Evolutionary conservation across 2,888 invertebrate species (phyloP), one percentile per base, ranked within the genome.

Genomic region (Schizaphis graminum): DNA sequence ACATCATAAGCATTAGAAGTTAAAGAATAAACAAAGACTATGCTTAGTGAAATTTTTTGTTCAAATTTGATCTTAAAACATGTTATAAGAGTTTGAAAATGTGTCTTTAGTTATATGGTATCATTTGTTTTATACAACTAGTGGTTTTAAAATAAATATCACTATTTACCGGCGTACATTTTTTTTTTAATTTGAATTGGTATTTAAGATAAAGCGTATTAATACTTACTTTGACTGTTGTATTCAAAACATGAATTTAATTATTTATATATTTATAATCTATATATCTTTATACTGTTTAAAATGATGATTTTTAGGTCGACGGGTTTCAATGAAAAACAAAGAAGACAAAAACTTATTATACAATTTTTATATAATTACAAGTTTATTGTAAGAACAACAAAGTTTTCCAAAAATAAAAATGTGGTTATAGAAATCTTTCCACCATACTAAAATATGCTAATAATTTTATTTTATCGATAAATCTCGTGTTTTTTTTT

Each of bases 401-500:
- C 28, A 28, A 28, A 26, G 41, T 28, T 86, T 86, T 86, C 3
- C 13, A 86, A 47, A 77, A 77, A 47, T 28, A 28, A 87, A 77
- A 41, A 77, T 41, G 91, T 56, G 4, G 24, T 84, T 44, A 24
- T 41, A 47, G 44, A 85, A 85, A 85, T 91, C 44, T 56, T 85
- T 91, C 56, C 44, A 28, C 44, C 84, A n/a, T 91, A 84, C 7
- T 47, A 5, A 47, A 84, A 85, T 53, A 91, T 85, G 77, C 84
- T 44, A 91, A 91, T 56, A 77, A 91, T 91, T 91, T 26, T 57
- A 53, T 49, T 91, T 53, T 57, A 13, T 85, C 26, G 13, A 85
- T 85, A 28, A 89, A 26, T 57, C 85, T 41, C 41, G 41, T 41
- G 13, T 44, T 89, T 57, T 87, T 26, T 44, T 89, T 57, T 87